phyloP scores from a whole-genome alignment of 2,113 vertebrate genomes.

The Gymnorhina tibicen region DNA sequence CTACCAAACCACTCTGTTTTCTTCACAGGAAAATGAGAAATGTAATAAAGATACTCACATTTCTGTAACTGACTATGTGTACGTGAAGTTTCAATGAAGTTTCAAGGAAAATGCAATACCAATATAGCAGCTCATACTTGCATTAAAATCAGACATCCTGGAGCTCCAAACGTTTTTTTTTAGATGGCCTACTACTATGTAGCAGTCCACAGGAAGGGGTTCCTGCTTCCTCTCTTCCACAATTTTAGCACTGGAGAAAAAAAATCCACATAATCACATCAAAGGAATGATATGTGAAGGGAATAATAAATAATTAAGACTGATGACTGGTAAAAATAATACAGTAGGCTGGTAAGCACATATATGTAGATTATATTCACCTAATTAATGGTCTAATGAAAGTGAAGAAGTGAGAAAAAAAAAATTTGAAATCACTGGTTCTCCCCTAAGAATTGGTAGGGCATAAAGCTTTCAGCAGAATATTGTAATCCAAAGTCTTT shows the following conservation, averaged over 20 bases:
- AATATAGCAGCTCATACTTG: neutral
- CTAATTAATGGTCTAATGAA: neutral
- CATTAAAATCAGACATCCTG: neutral
- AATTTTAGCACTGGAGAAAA: neutral
- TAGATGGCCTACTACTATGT: neutral
- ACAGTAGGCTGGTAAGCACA: neutral
- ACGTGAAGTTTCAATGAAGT: neutral
- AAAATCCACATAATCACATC: neutral
- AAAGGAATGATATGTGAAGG: neutral
- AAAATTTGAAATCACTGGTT: neutral
- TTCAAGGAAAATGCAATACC: neutral
- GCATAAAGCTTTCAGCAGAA: neutral
- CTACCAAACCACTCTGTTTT: neutral
- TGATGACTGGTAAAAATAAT: neutral
- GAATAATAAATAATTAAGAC: neutral
- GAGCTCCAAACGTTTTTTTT: neutral
- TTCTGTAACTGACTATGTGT: neutral
- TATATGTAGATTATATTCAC: neutral
- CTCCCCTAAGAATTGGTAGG: neutral
- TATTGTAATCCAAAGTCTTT: neutral
- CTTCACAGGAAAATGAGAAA: neutral
- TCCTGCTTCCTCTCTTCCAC: neutral
- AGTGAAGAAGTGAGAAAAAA: neutral
- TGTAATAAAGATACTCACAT: neutral
- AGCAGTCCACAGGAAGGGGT: neutral